These are phyloP conservation scores for Poeciliopsis infans DNA, from an alignment of 2,797 vertebrate species.

Conservation along the genomic window DNA sequence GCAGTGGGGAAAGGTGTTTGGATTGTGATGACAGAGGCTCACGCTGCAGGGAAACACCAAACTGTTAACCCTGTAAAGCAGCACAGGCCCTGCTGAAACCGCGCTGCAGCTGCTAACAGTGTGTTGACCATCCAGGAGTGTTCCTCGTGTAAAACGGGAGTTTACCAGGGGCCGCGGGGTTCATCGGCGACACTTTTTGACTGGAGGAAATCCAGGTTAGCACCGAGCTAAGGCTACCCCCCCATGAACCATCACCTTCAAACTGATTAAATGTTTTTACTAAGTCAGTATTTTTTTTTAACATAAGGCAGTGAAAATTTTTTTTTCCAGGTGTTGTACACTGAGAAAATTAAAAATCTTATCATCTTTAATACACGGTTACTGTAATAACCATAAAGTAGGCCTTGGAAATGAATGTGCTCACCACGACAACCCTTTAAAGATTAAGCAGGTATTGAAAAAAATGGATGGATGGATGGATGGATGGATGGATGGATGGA, in stretches of 20 bases:
- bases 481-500: background rate
- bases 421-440: background rate
- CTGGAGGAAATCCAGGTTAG: background rate
- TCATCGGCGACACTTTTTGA: background rate
- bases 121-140: background rate
- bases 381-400: background rate
- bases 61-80: constrained; percentile 41
- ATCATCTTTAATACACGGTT: background rate
- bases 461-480: background rate
- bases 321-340: background rate
- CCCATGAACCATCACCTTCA: background rate
- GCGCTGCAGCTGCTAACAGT: background rate
- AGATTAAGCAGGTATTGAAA: background rate
- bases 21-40: constrained; percentile 64
- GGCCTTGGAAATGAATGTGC: background rate
- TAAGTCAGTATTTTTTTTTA: background rate
- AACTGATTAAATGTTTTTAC: background rate
- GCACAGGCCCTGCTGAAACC: constrained; percentile 10
- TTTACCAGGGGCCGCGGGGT: no score
- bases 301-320: background rate
- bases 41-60: constrained; percentile 70
- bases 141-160: background rate
- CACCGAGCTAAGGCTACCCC: background rate
- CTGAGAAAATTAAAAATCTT: background rate
- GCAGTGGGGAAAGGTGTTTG: constrained; percentile 60